Evolutionary conservation across 1,140 invertebrate genomes (phyloP).

Genomic region (Eupristina koningsbergeri): DNA sequence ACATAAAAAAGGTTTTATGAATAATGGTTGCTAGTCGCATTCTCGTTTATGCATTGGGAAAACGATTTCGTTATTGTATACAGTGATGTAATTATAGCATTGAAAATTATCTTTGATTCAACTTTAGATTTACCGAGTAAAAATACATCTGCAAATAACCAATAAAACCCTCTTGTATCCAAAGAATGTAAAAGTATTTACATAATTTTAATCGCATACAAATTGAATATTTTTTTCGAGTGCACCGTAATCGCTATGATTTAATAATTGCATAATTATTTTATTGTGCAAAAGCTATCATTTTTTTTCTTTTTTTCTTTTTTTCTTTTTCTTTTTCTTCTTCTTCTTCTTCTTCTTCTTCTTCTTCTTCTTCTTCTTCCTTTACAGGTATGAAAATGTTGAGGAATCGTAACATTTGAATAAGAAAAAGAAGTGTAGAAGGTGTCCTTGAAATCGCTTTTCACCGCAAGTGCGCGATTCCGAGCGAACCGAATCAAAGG

Average conservation of each 20-base stretch:
- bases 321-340: background rate
- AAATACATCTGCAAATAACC: background rate
- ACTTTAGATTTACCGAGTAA: background rate
- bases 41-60: background rate
- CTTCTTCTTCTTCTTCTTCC: no score
- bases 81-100: slow-evolving; percentile 6
- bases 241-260: background rate
- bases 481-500: no score
- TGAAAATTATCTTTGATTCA: background rate
- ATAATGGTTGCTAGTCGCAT: background rate
- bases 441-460: no score
- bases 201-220: background rate
- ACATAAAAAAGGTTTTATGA: background rate
- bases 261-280: background rate
- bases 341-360: no score
- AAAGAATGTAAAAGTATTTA: background rate
- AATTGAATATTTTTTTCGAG: background rate
- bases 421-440: no score
- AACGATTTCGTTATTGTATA: background rate
- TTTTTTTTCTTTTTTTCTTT: no score
- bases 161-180: background rate
- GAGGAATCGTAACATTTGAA: no score
- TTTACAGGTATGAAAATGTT: no score
- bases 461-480: no score
- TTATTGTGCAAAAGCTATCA: background rate